Evolutionary conservation across 2,113 vertebrate species (phyloP), one percentile per base, ranked within the genome.

Genomic region (Pluvianellus socialis): DNA sequence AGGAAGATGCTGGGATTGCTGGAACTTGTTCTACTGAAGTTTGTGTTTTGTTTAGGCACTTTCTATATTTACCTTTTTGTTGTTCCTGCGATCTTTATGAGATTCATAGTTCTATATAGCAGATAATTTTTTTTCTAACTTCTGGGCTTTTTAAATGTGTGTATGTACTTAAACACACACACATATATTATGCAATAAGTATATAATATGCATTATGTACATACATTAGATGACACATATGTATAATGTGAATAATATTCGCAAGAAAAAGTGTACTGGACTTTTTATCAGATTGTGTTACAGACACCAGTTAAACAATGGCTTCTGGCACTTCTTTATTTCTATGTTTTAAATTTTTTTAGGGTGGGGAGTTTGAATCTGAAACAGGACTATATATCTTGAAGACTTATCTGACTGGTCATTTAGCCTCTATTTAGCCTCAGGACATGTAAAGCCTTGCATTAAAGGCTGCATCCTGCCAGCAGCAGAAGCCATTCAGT

Each of bases 341-440:
- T 89, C 72, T 68, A 28, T 47, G 9, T 45, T 63, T 38, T 33
- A 53, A 4, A 3, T 18, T 56, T 73, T 45, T 40, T 9, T 38
- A 38, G 3, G 1, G 0, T 1, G 3, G 12, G 4, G 12, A 50
- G 44, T 53, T 53, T 28, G 35, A 55, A 53, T 38, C 63, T 72
- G 63, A 44, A 86, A 71, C n/a, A 85, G 24, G 58, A 40, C 12
- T 18, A 1, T 53, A 47, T 67, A 67, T 91, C 47, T 74, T 74
- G 59, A 79, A 58, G 47, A 74, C 35, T 68, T 63, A 44, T 6
- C 30, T 63, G 59, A 24, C 33, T 59, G 7, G n/a, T 71, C 10
- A 33, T 80, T 84, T 84, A 44, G 11, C 12, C 12, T 73, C 40
- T 73, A 9, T 68, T 88, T 90, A 45, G 14, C 56, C 45, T 75